Evolutionary conservation across 2,888 invertebrate genomes (phyloP), one percentile per base, ranked within the genome.

Genomic region (Oscheius myriophilus): DNA sequence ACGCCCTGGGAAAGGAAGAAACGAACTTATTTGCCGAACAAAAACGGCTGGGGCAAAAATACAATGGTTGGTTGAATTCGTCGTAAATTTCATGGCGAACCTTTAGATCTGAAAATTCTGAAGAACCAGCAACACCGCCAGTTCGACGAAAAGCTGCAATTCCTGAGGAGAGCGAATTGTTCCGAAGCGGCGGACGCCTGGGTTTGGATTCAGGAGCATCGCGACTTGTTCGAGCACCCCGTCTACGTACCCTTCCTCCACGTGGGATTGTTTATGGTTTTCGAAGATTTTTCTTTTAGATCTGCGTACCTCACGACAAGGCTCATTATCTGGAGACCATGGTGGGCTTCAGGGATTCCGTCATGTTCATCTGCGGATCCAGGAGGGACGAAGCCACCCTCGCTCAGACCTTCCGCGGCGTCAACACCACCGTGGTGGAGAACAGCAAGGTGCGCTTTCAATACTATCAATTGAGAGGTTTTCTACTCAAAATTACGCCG

Each of bases 301-400:
- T 67, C 7, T 25, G 49, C 14, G 52, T 61, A 9, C 23, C 21
- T 1, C 33, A 16, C 4, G 59, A 53, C 12, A 33, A 67, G 16
- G 52, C 61, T 6, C 18, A 18, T 16, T 25, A 62, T 18, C 55
- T 83, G 12, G 80, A 82, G 70, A 76, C 77, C 63, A 59, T 73
- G 23, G 58, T 84, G 12, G 65, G 70, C 7, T 14, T 14, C 2
- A 69, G 82, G n/a, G 84, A 84, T 68, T 55, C 75, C 25, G 26
- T 67, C 9, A 81, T 82, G 69, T 82, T 84, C 59, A 76, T 84
- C 25, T 84, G 80, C 58, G 73, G 78, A 18, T 74, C 61, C 51
- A 69, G 65, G 11, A 78, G 79, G 52, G 84, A 84, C 59, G 79
- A 80, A 45, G 25, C 65, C 14, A 42, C 76, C 4, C 64, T 67